Evolutionary conservation across 2,888 invertebrate genomes (phyloP).

Genomic region (Ophioninae sp.): DNA sequence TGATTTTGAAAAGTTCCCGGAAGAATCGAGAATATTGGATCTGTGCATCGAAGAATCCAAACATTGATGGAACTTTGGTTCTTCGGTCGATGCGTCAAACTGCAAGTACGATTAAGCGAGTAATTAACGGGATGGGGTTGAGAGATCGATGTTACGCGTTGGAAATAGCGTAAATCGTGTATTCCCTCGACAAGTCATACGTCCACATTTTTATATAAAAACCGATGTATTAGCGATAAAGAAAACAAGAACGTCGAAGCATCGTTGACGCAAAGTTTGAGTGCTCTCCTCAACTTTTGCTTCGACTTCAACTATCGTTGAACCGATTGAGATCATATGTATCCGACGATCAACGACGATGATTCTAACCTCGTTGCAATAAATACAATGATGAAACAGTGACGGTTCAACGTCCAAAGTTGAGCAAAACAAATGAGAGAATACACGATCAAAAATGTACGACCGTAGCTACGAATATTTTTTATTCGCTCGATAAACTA

Average conservation of each 20-base stretch:
- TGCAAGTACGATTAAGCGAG: slow-evolving; percentile 25
- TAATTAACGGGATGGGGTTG: slow-evolving; percentile 27
- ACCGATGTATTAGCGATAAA: slow-evolving; percentile 41
- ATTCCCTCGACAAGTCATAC: slow-evolving; percentile 69
- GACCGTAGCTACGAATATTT: slow-evolving; percentile 53
- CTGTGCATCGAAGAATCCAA: not conserved
- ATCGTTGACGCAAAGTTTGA: slow-evolving; percentile 44
- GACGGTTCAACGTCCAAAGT: slow-evolving; percentile 49
- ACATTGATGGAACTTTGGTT: not conserved
- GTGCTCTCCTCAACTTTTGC: slow-evolving; percentile 19
- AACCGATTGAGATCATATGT: slow-evolving; percentile 8
- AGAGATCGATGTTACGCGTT: slow-evolving; percentile 64
- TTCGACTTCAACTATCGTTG: not conserved
- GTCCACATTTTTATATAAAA: slow-evolving; percentile 72
- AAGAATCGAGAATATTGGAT: slow-evolving; percentile 4
- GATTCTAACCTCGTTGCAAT: slow-evolving; percentile 23
- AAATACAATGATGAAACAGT: slow-evolving; percentile 48
- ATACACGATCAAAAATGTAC: slow-evolving; percentile 13
- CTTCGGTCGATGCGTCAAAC: not conserved
- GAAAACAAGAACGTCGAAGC: slow-evolving; percentile 8
- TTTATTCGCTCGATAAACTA: slow-evolving; percentile 57
- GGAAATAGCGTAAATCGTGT: slow-evolving; percentile 67
- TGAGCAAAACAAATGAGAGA: slow-evolving; percentile 9
- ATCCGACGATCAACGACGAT: slow-evolving; percentile 27
- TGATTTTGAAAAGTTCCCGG: not conserved